Evolutionary conservation across 92 coral and sea anemone species (phyloP).

Genomic region (Epizoanthus scotinus): DNA sequence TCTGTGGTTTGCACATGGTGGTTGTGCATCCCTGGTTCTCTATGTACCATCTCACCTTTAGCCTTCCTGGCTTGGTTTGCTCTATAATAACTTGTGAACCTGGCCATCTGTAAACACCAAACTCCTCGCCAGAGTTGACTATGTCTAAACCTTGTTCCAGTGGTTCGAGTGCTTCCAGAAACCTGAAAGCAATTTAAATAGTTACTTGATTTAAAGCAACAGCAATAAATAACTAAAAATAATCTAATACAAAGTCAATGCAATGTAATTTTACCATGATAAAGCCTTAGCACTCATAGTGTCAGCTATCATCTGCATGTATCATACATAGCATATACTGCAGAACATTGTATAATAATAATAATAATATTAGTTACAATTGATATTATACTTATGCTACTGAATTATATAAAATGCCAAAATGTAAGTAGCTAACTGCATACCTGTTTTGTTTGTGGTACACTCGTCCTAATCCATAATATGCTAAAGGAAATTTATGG

Average conservation of each 20-base stretch:
- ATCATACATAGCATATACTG: too few relatives aligned
- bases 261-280: too few relatives aligned
- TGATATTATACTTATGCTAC: neutral
- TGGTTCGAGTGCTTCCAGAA: slow-evolving; percentile 81
- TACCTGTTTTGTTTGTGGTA: slow-evolving; percentile 91
- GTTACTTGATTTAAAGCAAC: neutral
- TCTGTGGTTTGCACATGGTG: too few relatives aligned
- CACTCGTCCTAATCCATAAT: slow-evolving; percentile 83
- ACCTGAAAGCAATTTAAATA: slow-evolving; percentile 53
- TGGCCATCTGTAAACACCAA: slow-evolving; percentile 81
- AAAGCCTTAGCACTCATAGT: too few relatives aligned
- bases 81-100: slow-evolving; percentile 76
- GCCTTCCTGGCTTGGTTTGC: slow-evolving; percentile 73
- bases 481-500: slow-evolving; percentile 86
- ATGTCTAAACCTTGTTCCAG: slow-evolving; percentile 78
- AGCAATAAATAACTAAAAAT: too few relatives aligned
- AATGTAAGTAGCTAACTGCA: neutral
- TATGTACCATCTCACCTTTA: slow-evolving; percentile 51
- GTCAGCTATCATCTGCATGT: too few relatives aligned
- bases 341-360: too few relatives aligned
- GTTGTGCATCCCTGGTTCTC: neutral
- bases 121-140: slow-evolving; percentile 62
- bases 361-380: neutral
- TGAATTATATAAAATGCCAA: too few relatives aligned
- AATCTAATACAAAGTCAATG: too few relatives aligned